Evolutionary conservation across 2,888 invertebrate species (phyloP), one percentile per base, ranked within the genome.

Genomic region (Meghimatium bilineatum): DNA sequence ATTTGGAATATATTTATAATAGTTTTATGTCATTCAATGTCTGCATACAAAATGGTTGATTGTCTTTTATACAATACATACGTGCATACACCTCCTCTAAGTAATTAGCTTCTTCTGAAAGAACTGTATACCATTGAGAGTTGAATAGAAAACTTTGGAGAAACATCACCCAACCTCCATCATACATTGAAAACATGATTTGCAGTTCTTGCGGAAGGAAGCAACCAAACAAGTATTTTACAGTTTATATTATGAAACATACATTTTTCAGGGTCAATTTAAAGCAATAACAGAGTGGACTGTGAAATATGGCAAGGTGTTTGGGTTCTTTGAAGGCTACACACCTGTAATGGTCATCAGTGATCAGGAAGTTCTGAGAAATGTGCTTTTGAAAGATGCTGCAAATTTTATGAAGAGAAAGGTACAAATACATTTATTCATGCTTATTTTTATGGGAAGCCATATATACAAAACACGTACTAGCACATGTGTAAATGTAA

Each of bases 361-460:
- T 66, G 94, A 94, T 83, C 90, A 93, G 0, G 92, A 92, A 29
- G 90, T 94, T 84, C 86, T 94, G 10, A 90, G 92, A 71, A 92
- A 94, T 67, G 87, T 94, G 52, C 91, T 94, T 26, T 89, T 94
- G 36, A 93, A 92, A 85, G 93, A 94, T 79, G 93, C 94, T 82
- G 89, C 90, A 32, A 90, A 91, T 85, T 94, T 94, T 88, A 91
- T 92, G 82, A 92, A 90, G 26, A 89, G 94, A 87, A 93, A 93
- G 77, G 85, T 80, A 75, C 44, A 44, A 44, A 36, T 44, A 26
- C 0, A 44, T 12, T 8, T 12, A 44, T 44, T 44, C 56, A 56
- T 56, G 20, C 56, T 14, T 20, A 56, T 20, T n/a, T n/a, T n/a
- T n/a, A 12, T 44, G 44, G 44, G 44, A 44, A 44, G 12, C 23